A percentile compares a stretch with the other conserved stretches of the same genome.
Evolutionary conservation across 2,888 invertebrate genomes (phyloP).

Genomic region (Drosophila longiperda): DNA sequence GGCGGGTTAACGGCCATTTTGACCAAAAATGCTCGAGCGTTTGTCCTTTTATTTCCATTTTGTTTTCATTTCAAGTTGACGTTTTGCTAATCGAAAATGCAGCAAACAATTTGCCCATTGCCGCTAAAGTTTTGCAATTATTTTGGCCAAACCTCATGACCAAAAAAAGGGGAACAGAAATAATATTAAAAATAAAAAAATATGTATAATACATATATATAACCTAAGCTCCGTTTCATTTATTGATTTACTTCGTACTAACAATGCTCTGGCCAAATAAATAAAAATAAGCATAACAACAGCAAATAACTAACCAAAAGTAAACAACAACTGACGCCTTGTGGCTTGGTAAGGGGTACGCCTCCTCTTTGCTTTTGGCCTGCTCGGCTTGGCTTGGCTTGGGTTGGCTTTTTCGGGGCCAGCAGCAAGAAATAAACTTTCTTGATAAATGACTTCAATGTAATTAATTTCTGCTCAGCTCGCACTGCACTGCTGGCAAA

Average conservation of each 20-base stretch:
- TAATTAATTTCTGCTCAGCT: slow-evolving; percentile 79
- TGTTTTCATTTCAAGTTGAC: slow-evolving; percentile 66
- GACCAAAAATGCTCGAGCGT: slow-evolving; percentile 35
- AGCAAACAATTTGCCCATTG: slow-evolving; percentile 75
- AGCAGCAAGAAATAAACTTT: slow-evolving; percentile 77
- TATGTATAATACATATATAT: neutral
- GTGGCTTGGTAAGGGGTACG: slow-evolving; percentile 48
- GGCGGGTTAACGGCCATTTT: slow-evolving; percentile 57
- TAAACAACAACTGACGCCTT: slow-evolving; percentile 76
- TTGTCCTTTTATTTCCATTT: slow-evolving; percentile 57
- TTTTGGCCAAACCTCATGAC: slow-evolving; percentile 50
- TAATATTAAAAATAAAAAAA: slow-evolving; percentile 3
- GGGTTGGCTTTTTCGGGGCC: slow-evolving; percentile 21
- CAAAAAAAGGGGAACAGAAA: slow-evolving; percentile 10
- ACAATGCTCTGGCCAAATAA: slow-evolving; percentile 68
- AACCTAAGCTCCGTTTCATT: slow-evolving; percentile 66
- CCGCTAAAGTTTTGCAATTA: slow-evolving; percentile 75
- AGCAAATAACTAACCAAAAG: slow-evolving; percentile 67
- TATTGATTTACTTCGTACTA: slow-evolving; percentile 74
- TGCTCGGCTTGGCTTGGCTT: no score
- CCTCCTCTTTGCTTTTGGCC: slow-evolving; percentile 30
- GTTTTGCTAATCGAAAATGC: slow-evolving; percentile 81
- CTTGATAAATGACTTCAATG: slow-evolving; percentile 81
- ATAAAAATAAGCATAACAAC: slow-evolving; percentile 75
- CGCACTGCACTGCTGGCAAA: slow-evolving; percentile 67